Conservation (phyloP, 2,113 vertebrate genomes). For the Phalacrocorax pelagicus region DNA sequence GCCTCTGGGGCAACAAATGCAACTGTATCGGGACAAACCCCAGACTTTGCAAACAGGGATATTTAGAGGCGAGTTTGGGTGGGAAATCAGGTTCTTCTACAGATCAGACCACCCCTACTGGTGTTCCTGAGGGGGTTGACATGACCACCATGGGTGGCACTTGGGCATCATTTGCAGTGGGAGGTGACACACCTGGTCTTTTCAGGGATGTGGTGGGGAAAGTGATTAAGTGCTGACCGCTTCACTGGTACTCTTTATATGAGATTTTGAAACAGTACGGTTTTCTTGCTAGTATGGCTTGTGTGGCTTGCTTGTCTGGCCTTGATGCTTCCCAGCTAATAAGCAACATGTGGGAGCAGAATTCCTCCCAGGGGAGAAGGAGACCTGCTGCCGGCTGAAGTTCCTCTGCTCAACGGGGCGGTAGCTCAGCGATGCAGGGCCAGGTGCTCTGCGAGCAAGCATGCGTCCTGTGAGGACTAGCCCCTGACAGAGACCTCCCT, state of each 20-base stretch:
- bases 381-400: neutral
- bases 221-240: neutral
- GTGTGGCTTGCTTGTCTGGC: neutral
- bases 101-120: neutral
- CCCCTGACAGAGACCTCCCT: neutral
- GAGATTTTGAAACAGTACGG: neutral
- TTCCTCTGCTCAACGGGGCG: neutral
- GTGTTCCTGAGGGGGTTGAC: neutral
- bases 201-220: neutral
- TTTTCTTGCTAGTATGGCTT: neutral
- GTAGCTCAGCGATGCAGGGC: neutral
- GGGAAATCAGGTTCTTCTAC: neutral
- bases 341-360: neutral
- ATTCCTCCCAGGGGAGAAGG: neutral
- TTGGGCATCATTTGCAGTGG: neutral
- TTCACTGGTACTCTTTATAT: neutral
- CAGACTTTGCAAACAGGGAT: neutral
- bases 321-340: neutral
- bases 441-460: neutral
- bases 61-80: neutral
- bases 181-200: neutral
- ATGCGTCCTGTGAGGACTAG: rapidly evolving
- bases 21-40: neutral
- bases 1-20: neutral
- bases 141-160: neutral